Conservation (phyloP, 2,797 vertebrate species). For the Syngnathus acus region DNA sequence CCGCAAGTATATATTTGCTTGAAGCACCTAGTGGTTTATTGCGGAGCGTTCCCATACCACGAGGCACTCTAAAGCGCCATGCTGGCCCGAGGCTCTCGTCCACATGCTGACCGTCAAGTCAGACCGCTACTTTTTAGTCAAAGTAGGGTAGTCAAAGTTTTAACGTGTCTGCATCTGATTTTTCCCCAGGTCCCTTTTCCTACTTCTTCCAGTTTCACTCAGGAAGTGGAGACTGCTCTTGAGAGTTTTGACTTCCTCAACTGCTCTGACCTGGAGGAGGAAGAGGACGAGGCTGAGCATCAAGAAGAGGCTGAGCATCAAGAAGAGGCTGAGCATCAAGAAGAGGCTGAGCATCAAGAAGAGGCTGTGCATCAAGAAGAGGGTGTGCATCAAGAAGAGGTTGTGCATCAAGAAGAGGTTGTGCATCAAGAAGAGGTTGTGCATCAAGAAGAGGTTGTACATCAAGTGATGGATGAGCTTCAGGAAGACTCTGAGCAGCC, state of each 20-base stretch:
- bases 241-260: constrained; percentile 97
- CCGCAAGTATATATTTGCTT: too few species aligned
- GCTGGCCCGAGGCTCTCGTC: too few species aligned
- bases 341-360: neutral
- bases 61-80: too few species aligned
- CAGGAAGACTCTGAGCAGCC: neutral
- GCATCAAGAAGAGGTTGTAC: constrained; percentile 42
- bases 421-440: constrained; percentile 47
- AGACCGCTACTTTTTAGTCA: neutral
- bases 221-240: constrained; percentile 87
- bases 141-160: neutral
- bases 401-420: constrained; percentile 56
- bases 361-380: neutral
- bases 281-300: constrained; percentile 47
- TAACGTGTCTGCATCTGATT: neutral
- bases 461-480: neutral
- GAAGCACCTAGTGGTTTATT: too few species aligned
- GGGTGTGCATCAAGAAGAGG: constrained; percentile 30
- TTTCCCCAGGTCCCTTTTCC: constrained; percentile 71
- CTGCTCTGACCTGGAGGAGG: constrained; percentile 80
- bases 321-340: neutral
- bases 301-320: constrained; percentile 9
- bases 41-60: too few species aligned
- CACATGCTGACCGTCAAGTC: too few species aligned
- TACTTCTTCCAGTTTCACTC: constrained; percentile 84